phyloP scores from a whole-genome alignment of 1,140 invertebrate species.

The Oreohelix idahoensis region DNA sequence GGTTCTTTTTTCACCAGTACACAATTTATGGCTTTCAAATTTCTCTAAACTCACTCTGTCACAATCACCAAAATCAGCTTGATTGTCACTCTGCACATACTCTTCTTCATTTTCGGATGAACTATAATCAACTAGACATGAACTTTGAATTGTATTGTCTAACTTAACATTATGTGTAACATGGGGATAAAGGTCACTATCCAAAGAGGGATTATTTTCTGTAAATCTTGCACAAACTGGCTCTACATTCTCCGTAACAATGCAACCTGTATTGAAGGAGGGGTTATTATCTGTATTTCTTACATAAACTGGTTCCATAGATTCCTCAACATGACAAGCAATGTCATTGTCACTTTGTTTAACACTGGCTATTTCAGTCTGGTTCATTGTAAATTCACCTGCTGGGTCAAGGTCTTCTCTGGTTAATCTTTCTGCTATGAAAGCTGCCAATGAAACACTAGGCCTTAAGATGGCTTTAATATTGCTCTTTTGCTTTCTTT shows the following conservation, averaged over 20 bases:
- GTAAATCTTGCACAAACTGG: too few species aligned
- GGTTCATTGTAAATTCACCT: not conserved
- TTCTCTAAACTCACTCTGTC: not conserved
- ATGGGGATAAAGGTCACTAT: not conserved
- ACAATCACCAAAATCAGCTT: not conserved
- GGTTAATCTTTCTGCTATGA: conserved; percentile 18
- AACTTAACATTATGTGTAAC: not conserved
- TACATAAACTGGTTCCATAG: not conserved
- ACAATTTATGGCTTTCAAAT: not conserved
- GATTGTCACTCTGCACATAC: not conserved
- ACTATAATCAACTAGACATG: conserved; percentile 25
- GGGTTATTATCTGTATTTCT: too few species aligned
- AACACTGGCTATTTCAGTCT: not conserved
- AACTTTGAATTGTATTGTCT: not conserved
- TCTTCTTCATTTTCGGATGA: conserved; percentile 25
- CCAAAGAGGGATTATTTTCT: not conserved
- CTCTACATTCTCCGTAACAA: too few species aligned
- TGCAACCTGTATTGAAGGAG: too few species aligned
- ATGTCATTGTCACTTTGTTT: not conserved
- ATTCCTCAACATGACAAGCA: not conserved
- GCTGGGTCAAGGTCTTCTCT: not conserved
- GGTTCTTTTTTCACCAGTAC: not conserved
- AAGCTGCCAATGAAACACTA: conserved; percentile 4
- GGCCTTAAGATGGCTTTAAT: not conserved
- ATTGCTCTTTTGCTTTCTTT: not conserved